A percentile compares a stretch with the other conserved stretches of the same genome.
These are phyloP conservation scores for Serripes groenlandicus DNA, from an alignment of 2,888 invertebrate species.

Conservation along the genomic window DNA sequence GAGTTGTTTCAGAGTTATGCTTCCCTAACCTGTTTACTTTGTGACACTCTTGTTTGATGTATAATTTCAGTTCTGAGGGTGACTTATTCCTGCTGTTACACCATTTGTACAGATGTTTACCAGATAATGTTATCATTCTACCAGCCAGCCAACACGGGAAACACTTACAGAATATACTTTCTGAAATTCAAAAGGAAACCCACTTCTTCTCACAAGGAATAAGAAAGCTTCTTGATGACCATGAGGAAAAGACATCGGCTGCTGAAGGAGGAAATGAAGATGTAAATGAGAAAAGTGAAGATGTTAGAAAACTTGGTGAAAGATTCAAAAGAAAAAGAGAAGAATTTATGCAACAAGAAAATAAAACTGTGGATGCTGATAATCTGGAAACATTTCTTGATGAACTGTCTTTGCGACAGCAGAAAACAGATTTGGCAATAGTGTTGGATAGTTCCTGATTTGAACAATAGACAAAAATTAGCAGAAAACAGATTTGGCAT, in stretches of 20 bases:
- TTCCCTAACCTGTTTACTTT: no score
- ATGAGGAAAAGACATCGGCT: constrained; percentile 18
- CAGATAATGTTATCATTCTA: constrained; percentile 63
- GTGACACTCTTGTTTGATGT: no score
- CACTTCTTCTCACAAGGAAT: constrained; percentile 50
- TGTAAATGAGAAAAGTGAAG: constrained; percentile 15
- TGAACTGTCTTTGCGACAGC: constrained; percentile 7
- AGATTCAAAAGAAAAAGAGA: constrained; percentile 51
- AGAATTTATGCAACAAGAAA: constrained; percentile 29
- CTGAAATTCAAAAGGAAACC: constrained; percentile 46
- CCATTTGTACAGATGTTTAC: constrained; percentile 60
- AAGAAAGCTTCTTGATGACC: constrained; percentile 43
- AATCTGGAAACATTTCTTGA: constrained; percentile 29
- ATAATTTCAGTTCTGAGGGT: constrained; percentile 41
- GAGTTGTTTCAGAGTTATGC: no score
- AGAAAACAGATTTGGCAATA: constrained; percentile 25
- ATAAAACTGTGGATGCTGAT: constrained; percentile 23
- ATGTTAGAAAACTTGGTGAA: constrained; percentile 53
- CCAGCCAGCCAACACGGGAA: constrained; percentile 26
- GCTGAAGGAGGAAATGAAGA: constrained; percentile 10
- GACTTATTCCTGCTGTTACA: constrained; percentile 61
- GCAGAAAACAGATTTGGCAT: no score
- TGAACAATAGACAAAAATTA: no score
- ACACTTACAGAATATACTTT: constrained; percentile 30
- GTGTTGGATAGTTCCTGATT: no score